Conservation (phyloP, 2,888 invertebrate genomes). For the Cerceris ruficornis region DNA sequence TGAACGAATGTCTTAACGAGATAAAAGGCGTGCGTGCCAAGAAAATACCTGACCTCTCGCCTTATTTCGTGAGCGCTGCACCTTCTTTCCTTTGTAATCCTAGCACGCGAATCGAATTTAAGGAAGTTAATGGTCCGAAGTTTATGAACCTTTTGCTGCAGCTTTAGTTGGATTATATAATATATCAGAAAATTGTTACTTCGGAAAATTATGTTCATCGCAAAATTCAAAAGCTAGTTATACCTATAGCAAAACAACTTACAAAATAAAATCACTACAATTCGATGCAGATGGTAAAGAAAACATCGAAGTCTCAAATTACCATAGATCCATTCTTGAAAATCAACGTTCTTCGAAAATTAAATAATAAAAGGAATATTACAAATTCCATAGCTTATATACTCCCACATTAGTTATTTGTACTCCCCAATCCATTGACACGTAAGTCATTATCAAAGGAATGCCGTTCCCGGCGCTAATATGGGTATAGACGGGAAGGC, state of each 20-base stretch:
- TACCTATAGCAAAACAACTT: not conserved
- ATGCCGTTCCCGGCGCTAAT: too few relatives aligned
- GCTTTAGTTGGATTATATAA: constrained; percentile 50
- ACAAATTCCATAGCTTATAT: too few relatives aligned
- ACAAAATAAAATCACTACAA: too few relatives aligned
- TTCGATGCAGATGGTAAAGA: too few relatives aligned
- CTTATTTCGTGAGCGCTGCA: constrained; percentile 60
- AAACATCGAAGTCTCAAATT: too few relatives aligned
- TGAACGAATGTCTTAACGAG: constrained; percentile 33
- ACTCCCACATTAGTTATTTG: too few relatives aligned
- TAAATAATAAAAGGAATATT: too few relatives aligned
- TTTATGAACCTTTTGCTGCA: constrained; percentile 55
- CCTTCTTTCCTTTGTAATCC: constrained; percentile 62
- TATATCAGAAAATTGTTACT: constrained; percentile 44
- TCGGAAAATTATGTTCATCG: constrained; percentile 10
- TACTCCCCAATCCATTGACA: too few relatives aligned
- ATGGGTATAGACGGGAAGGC: too few relatives aligned
- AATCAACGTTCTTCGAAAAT: too few relatives aligned
- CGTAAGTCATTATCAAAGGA: too few relatives aligned
- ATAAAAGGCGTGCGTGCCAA: constrained; percentile 40
- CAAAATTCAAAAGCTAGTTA: not conserved
- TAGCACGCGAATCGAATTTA: constrained; percentile 72
- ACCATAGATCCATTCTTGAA: too few relatives aligned
- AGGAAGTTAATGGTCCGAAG: constrained; percentile 59
- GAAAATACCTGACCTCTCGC: constrained; percentile 55